Evolutionary conservation across 2,797 vertebrate species (phyloP).

Genomic region (Tenualosa thibaudeaui): DNA sequence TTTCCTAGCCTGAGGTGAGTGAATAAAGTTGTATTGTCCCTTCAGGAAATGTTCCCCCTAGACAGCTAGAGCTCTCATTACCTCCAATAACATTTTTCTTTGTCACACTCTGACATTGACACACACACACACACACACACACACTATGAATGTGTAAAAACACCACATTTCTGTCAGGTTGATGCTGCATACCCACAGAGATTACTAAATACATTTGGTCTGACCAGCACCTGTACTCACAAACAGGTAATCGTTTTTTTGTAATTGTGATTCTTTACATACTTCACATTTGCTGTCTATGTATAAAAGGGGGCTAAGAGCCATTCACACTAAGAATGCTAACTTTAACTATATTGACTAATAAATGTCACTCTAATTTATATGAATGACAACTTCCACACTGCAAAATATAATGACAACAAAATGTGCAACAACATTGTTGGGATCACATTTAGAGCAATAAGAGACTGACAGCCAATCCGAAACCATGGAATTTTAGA

Average conservation of each 20-base stretch:
- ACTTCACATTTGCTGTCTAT: neutral
- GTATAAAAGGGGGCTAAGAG: neutral
- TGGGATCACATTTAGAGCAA: no score
- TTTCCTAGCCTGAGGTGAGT: constrained; percentile 9
- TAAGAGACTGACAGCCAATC: no score
- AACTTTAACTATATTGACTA: no score
- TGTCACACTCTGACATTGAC: neutral
- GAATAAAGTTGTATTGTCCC: constrained; percentile 30
- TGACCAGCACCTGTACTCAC: constrained; percentile 30
- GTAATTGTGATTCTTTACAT: neutral
- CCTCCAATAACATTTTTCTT: neutral
- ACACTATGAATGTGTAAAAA: neutral
- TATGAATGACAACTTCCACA: no score
- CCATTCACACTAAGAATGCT: no score
- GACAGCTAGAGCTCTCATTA: constrained; percentile 23
- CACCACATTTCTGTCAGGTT: constrained; percentile 9
- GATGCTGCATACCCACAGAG: constrained; percentile 10
- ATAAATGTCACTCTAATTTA: no score
- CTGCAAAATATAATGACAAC: no score
- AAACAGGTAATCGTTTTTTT: neutral
- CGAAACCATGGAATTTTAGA: no score
- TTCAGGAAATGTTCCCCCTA: constrained; percentile 30
- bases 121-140: constrained; percentile 18
- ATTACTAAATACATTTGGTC: constrained; percentile 34
- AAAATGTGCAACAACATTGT: no score